Evolutionary conservation across 2,113 vertebrate species (phyloP), one percentile per base, ranked within the genome.

Genomic region (Synodontis membranacea): DNA sequence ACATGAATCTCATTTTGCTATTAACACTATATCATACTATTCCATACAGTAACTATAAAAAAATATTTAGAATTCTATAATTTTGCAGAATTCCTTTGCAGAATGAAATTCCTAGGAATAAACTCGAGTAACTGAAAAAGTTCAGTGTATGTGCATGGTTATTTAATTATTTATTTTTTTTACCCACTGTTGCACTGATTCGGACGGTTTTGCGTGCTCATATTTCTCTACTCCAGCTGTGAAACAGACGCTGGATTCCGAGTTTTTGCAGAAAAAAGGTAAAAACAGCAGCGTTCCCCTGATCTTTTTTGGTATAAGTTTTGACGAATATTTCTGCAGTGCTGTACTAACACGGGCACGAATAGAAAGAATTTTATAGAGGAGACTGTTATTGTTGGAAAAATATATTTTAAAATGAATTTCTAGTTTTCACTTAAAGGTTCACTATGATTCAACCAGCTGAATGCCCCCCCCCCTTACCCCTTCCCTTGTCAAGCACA

Each of bases 181-280:
- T 25, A 64, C 31, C n/a, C 60, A 5, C 17, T 37, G 14, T 39
- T 70, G 66, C 23, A 17, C 4, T 17, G 39, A 48, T 68, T 70
- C 50, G 25, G 52, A 39, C 5, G 0, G 28, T 68, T 34, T 31
- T 82, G 10, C 28, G 19, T 58, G 19, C n/a, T 31, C 42, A 1
- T 19, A 17, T 19, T 72, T 86, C 48, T 80, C 15, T 46, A 23
- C 15, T 54, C 14, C 84, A 80, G 76, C 31, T 39, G 68, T 86
- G 23, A 75, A 46, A 14, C 48, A 88, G 74, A 48, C 10, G 39
- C 58, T 66, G 34, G 42, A 68, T 37, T 15, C 52, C 21, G 76
- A 88, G 66, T 11, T 75, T 7, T 83, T 56, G 0, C 37, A 78
- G 62, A 75, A 82, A 74, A 83, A 85, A 79, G 84, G 87, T 88